Base-by-base conservation (phyloP, 2,113 vertebrate genomes). In the Odontesthes bonariensis region DNA sequence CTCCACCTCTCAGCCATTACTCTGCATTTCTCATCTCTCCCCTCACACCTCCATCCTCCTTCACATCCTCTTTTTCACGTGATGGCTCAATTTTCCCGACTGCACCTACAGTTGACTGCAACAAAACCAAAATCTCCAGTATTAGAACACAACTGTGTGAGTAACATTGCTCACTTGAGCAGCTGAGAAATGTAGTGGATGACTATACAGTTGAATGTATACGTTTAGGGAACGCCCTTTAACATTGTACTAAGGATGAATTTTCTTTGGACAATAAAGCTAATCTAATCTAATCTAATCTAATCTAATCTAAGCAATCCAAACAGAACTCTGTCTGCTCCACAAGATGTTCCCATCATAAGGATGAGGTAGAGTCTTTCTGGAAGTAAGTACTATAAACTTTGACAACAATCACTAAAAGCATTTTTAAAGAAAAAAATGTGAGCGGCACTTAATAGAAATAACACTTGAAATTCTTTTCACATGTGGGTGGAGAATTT, bases 1-100 rank as follows among this genome's bases (percentile, higher is more conserved):
- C 76, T 87, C 63, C 81, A 69, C 73, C 75, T 81, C 59, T 68
- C 72, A 33, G 47, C 72, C 64, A 70, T 82, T 79, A 56, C 63
- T 75, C 59, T 68, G 3, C 69, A 59, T 68, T 42, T 69, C 71
- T 61, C 61, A 7, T 38, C 72, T 65, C 49, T 52, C 32, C 59
- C 17, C 12, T 22, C 51, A 2, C 42, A 60, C 31, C 72, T 68
- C 76, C 22, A 40, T 44, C 55, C 67, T 81, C 66, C 40, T 8
- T n/a, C 47, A 49, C 72, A 69, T 69, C 47, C 40, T 68, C 80
- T 81, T 84, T 83, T 56, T 81, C 64, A 71, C 73, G 72, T 72
- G 51, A 31, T 49, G 32, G 51, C 70, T 73, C 54, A 10, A 66
- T 60, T 60, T 72, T 32, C 8, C 40, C 23, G 20, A 46, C 63